Base-by-base conservation (phyloP, 2,888 invertebrate genomes). In the Megalurothrips usitatus region DNA sequence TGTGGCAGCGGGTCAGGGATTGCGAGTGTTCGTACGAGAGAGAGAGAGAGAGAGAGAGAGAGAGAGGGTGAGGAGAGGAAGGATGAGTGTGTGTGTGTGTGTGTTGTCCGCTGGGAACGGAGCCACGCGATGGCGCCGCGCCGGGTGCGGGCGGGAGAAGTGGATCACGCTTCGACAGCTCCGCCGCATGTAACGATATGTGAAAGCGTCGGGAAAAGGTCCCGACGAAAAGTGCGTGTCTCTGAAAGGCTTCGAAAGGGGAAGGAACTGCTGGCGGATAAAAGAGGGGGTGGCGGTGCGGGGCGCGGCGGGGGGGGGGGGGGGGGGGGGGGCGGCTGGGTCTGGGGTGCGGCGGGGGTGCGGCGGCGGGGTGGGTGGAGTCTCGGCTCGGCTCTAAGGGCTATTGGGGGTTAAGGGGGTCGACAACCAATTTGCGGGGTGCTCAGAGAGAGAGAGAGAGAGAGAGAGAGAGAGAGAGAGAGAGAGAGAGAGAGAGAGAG, bases 351-450 rank as follows among this genome's bases (percentile, higher is more conserved):
- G 49, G 49, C 14, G 49, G 10, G 49, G 49, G 10, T 14, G 10
- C 9, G 49, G 14, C 49, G 52, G 10, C 52, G 12, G 52, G 14
- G 52, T 52, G 19, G 14, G 19, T 52, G 52, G 19, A 52, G 12
- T 52, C 10, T 3, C 3, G 12, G 52, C 68, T 11, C 23, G 68
- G 68, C 11, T 23, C 68, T 9, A 26, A 75, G 68, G 68, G 68
- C 68, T 75, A 75, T 75, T 26, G 68, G 68, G 68, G 68, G 68
- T 26, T 75, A 75, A 75, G 68, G 68, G 68, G 68, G 68, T 11
- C 68, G 68, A 26, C 68, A 75, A 75, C 68, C 68, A 75, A 75
- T 75, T 26, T 75, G 68, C 68, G 68, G 68, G 68, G 68, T 75
- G 68, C 68, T 75, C 68, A 75, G 23, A 43, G 34, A 6, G 6